Conservation (phyloP, 2,888 invertebrate genomes). For the Synergus japonicus region DNA sequence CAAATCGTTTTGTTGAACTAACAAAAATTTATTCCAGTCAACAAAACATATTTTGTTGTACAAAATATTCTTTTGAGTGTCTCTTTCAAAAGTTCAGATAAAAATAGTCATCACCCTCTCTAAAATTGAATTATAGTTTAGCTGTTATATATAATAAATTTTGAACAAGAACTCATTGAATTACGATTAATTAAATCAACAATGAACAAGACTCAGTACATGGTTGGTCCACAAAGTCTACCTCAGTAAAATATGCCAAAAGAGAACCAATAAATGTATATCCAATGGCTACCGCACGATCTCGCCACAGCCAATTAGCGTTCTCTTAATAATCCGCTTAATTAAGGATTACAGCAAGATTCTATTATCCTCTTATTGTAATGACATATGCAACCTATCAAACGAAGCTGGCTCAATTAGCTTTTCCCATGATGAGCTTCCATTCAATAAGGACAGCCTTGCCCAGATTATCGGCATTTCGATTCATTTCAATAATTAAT, state of each 20-base stretch:
- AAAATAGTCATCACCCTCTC: too few relatives aligned
- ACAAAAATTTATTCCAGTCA: too few relatives aligned
- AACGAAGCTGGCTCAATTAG: background rate
- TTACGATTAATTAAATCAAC: conserved; percentile 24
- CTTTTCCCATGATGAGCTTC: background rate
- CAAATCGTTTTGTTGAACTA: too few relatives aligned
- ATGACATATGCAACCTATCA: conserved; percentile 10
- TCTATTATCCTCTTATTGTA: conserved; percentile 70
- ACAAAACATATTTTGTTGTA: too few relatives aligned
- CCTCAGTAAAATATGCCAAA: background rate
- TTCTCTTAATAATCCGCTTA: conserved; percentile 65
- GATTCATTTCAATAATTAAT: background rate
- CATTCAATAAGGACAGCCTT: background rate
- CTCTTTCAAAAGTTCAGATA: background rate
- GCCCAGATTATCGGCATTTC: background rate
- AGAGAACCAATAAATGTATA: conserved; percentile 6
- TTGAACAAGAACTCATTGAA: background rate
- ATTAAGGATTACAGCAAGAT: conserved; percentile 72
- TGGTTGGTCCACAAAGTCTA: background rate
- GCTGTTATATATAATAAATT: background rate
- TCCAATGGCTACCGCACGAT: conserved; percentile 43
- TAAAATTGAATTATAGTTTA: too few relatives aligned
- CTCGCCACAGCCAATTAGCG: conserved; percentile 63
- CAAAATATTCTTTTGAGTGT: too few relatives aligned
- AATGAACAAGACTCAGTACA: background rate